These are phyloP conservation scores for Mesorhabditis spiculigera DNA, from an alignment of 2,888 invertebrate genomes.

Conservation along the genomic window DNA sequence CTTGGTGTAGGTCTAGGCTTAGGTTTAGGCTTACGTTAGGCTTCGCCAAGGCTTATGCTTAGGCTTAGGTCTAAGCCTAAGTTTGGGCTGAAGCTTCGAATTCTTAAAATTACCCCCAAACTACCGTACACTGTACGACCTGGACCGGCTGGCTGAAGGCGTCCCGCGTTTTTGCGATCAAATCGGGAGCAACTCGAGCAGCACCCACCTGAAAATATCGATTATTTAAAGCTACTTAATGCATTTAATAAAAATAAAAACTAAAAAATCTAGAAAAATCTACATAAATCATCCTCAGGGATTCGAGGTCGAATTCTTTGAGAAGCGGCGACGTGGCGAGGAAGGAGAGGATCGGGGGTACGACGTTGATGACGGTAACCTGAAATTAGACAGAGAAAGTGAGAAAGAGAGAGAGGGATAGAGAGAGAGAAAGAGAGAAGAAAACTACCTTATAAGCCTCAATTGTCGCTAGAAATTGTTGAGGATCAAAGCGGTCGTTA, in stretches of 20 bases:
- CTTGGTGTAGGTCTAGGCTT: no score
- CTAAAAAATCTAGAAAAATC: conserved; percentile 24
- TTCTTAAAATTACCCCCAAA: no score
- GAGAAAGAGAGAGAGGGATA: not conserved
- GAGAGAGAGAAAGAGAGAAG: not conserved
- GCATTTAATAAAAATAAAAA: conserved; percentile 8
- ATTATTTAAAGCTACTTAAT: not conserved
- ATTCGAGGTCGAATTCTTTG: not conserved
- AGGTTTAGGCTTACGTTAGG: no score
- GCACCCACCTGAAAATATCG: not conserved
- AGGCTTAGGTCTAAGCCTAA: no score
- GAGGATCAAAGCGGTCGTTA: conserved; percentile 32
- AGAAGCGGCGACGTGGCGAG: conserved; percentile 12
- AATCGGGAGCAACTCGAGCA: not conserved
- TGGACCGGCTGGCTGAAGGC: not conserved
- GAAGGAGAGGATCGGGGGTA: conserved; percentile 42
- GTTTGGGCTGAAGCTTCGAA: no score
- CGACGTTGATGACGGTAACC: conserved; percentile 34
- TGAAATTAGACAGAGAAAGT: conserved; percentile 3
- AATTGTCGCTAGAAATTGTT: conserved; percentile 28
- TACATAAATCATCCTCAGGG: not conserved
- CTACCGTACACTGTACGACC: conserved; percentile 19
- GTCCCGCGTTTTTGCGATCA: not conserved
- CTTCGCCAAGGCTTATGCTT: no score
- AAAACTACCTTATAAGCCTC: conserved; percentile 21